Base-by-base conservation (phyloP, 1,140 invertebrate genomes). In the Atopsyche davidsoni region DNA sequence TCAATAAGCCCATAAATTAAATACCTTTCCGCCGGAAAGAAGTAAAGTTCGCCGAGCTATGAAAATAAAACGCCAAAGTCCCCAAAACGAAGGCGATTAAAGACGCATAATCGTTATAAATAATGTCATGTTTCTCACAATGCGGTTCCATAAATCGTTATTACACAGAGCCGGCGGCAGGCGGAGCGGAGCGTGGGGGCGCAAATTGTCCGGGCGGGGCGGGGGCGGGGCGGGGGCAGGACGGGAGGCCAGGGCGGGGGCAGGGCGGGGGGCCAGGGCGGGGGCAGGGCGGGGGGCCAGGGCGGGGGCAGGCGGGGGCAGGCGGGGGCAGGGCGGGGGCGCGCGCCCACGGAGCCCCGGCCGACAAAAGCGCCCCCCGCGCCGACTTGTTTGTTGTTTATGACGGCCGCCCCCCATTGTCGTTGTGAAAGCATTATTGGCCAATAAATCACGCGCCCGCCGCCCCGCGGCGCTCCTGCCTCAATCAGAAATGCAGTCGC, bases 361-460 rank as follows among this genome's bases (percentile, higher is more conserved):
- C 16, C 35, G 16, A 46, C 44, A 46, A 46, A 42, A 44, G 31
- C 24, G 34, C 28, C 46, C 19, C 41, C 48, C 55, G 43, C 50
- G 48, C 45, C 49, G 54, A 57, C 55, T 57, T 50, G 55, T 57
- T 57, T 57, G 55, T 57, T 57, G 55, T 57, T 57, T 57, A 57
- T 53, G 55, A 48, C 41, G 32, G 44, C 39, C 40, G 46, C 50
- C 55, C 36, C 49, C 50, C 35, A 50, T 56, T 56, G 54, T 56
- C 54, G 41, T 32, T 45, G 54, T 39, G 53, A 51, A 38, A 39
- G 50, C 45, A 49, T 57, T 57, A 57, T 57, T 57, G 51, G 39
- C 46, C 40, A 34, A 57, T 57, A 57, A 57, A 57, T 57, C 55
- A 57, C 25, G n/a, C 45, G 24, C 31, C 45, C 35, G 24, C 31